Percentiles rank a stretch among this genome's conserved stretches.
These are phyloP conservation scores for Chionomys nivalis DNA, from an alignment of 2,113 vertebrate species.

Conservation along the genomic window DNA sequence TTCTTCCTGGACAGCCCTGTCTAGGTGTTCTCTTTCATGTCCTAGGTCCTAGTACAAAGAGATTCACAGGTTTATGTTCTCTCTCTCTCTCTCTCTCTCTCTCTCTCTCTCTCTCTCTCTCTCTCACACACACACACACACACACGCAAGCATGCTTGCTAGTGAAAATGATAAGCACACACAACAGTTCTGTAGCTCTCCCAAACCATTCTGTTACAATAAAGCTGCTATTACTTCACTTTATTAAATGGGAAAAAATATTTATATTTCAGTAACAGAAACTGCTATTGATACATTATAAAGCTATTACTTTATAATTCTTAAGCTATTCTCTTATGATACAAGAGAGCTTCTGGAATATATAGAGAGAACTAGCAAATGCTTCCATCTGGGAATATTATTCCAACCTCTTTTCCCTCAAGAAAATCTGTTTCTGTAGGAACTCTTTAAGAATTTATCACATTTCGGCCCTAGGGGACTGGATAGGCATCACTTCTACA, in stretches of 20 bases:
- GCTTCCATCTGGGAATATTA: not conserved
- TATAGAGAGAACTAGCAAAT: rapidly evolving
- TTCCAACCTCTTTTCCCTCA: not conserved
- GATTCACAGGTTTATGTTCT: not conserved
- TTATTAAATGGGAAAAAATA: not conserved
- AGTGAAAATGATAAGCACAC: not conserved
- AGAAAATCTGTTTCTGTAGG: not conserved
- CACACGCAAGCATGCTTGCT: too few relatives aligned
- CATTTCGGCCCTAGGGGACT: not conserved
- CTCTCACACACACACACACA: not conserved
- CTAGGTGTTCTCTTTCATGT: not conserved
- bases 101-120: too few relatives aligned
- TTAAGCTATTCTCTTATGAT: not conserved
- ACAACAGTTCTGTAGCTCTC: not conserved
- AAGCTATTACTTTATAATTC: not conserved
- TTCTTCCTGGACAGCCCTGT: not conserved
- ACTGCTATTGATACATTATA: not conserved
- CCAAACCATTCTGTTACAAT: not conserved
- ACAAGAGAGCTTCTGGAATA: not conserved
- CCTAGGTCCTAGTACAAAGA: not conserved
- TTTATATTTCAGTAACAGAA: not conserved
- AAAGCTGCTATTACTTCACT: not conserved
- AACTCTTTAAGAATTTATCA: not conserved
- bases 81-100: too few relatives aligned
- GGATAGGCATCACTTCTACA: not conserved